Conservation (phyloP, 2,797 vertebrate species). For the Phalloptychus januarius region DNA sequence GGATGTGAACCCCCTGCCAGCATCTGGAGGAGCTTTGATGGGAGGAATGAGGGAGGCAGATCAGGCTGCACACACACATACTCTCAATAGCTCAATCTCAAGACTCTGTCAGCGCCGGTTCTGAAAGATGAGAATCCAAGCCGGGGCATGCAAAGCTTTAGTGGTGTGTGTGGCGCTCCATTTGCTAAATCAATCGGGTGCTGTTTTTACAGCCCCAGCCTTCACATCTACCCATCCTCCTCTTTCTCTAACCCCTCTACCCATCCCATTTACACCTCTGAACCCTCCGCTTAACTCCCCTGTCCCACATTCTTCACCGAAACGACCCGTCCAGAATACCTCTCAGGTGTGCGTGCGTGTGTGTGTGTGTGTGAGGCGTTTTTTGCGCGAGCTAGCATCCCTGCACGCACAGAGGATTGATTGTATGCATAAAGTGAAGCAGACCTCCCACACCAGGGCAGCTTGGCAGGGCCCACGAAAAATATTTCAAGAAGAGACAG, state of each 20-base stretch:
- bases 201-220: conserved; percentile 80
- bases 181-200: conserved; percentile 88
- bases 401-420: conserved; percentile 74
- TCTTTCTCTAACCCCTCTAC: conserved; percentile 30
- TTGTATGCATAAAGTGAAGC: conserved; percentile 81
- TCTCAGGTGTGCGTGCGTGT: conserved; percentile 70
- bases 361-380: conserved; percentile 22
- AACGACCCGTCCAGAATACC: conserved; percentile 56
- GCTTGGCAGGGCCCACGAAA: conserved; percentile 70
- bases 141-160: conserved; percentile 70
- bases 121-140: conserved; percentile 81
- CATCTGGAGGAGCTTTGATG: conserved; percentile 43
- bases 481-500: conserved; percentile 73
- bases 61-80: conserved; percentile 23
- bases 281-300: conserved; percentile 22
- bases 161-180: conserved; percentile 72
- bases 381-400: conserved; percentile 29
- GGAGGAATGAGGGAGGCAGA: conserved; percentile 19
- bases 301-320: conserved; percentile 61
- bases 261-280: conserved; percentile 54
- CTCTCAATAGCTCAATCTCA: conserved; percentile 31
- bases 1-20: conserved; percentile 28
- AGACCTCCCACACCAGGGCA: conserved; percentile 71
- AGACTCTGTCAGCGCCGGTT: conserved; percentile 53
- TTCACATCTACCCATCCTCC: conserved; percentile 56